A percentile compares a stretch with the other conserved stretches of the same genome.
phyloP scores from a whole-genome alignment of 2,113 vertebrate species.

The Bubalus kerabau region DNA sequence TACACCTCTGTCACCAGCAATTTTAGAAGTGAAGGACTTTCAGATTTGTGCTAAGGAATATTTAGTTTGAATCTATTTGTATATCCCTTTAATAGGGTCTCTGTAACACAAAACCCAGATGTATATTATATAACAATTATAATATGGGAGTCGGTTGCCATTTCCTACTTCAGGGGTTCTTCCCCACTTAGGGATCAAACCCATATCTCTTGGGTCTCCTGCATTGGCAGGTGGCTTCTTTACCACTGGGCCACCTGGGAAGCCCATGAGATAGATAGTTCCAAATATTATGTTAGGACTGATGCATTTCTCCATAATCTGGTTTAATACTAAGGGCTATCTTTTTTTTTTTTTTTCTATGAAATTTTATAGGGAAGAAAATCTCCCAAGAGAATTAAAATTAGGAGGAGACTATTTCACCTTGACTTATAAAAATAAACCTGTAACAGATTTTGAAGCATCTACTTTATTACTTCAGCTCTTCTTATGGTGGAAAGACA shows the following conservation, averaged over 20 bases:
- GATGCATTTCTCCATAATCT: not conserved
- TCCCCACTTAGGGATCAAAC: not conserved
- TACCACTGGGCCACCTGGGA: not conserved
- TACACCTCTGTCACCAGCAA: not conserved
- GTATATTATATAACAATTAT: not conserved
- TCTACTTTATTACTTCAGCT: not conserved
- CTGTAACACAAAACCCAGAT: not conserved
- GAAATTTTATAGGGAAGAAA: not conserved
- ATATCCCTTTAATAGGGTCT: not conserved
- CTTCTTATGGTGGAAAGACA: conserved; percentile 16
- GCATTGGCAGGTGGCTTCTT: not conserved
- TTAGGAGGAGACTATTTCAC: not conserved
- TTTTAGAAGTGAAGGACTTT: conserved; percentile 7
- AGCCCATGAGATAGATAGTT: not conserved
- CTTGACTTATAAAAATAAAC: not conserved
- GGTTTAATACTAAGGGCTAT: not conserved
- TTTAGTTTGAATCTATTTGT: not conserved
- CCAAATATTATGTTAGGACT: not conserved
- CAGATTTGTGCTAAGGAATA: not conserved
- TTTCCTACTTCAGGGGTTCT: not conserved
- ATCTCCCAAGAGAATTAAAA: not conserved
- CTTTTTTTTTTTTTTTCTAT: not conserved
- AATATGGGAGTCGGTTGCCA: not conserved
- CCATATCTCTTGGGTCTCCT: not conserved
- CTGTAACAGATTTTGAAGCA: conserved; percentile 8